phyloP scores from a whole-genome alignment of 2,888 invertebrate genomes.

The Andrena trimmerana region DNA sequence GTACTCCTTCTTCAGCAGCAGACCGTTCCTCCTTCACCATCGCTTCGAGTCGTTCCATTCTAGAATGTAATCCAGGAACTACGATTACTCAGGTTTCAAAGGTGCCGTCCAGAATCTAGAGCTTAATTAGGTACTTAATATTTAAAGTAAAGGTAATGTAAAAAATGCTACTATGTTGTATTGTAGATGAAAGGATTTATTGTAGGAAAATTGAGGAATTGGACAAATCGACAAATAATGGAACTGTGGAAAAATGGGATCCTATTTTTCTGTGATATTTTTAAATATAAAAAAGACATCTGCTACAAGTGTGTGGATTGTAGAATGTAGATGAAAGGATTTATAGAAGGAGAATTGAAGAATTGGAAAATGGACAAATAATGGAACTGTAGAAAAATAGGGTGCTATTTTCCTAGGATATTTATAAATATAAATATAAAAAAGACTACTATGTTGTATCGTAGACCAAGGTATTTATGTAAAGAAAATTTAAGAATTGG shows the following conservation, averaged over 20 bases:
- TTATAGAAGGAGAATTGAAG: neutral
- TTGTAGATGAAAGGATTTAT: too few species aligned
- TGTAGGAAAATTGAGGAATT: neutral
- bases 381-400: neutral
- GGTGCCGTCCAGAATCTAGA: neutral
- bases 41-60: neutral
- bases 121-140: too few species aligned
- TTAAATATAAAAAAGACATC: neutral
- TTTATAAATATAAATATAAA: too few species aligned
- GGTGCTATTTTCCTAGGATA: neutral
- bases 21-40: slow-evolving; percentile 1
- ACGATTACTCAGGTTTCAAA: neutral
- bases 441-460: too few species aligned
- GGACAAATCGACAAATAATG: neutral
- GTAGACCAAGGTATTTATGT: too few species aligned
- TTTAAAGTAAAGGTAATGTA: neutral
- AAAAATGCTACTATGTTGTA: neutral
- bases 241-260: neutral
- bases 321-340: too few species aligned
- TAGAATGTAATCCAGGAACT: neutral
- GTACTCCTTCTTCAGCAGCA: neutral
- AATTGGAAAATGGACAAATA: neutral
- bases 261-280: neutral
- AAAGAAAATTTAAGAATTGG: neutral
- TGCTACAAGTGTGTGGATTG: neutral